Percentiles rank a stretch among this genome's conserved stretches.
These are phyloP conservation scores for Doryteuthis pealeii DNA, from an alignment of 1,140 invertebrate species.

Conservation along the genomic window DNA sequence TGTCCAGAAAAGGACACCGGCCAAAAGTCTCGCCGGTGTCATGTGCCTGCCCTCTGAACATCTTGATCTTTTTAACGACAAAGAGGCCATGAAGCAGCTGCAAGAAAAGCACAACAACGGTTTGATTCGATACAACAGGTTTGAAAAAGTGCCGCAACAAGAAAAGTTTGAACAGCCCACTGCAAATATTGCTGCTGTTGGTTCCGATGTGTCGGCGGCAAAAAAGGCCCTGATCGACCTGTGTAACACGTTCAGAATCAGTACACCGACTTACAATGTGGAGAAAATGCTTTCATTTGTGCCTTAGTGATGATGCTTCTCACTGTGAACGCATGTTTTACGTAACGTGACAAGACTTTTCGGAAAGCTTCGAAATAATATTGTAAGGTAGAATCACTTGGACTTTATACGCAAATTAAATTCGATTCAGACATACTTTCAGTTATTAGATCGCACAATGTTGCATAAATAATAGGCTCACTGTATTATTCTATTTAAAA, in stretches of 20 bases:
- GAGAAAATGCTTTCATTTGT: neutral
- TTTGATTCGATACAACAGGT: conserved; percentile 25
- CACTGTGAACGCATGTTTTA: too few species aligned
- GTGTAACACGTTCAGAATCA: conserved; percentile 23
- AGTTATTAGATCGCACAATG: too few species aligned
- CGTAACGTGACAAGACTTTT: too few species aligned
- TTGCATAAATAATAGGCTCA: too few species aligned
- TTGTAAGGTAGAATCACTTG: too few species aligned
- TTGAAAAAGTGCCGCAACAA: conserved; percentile 17
- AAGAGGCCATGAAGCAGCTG: neutral
- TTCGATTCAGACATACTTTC: too few species aligned
- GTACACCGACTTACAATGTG: conserved; percentile 24
- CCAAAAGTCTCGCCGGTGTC: conserved; percentile 28
- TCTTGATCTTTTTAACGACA: conserved; percentile 18
- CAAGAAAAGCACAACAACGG: conserved; percentile 19
- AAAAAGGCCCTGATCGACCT: conserved; percentile 26
- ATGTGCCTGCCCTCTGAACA: conserved; percentile 37
- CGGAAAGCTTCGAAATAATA: too few species aligned
- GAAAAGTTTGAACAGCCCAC: conserved; percentile 26
- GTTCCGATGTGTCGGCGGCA: conserved; percentile 3
- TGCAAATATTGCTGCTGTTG: conserved; percentile 34
- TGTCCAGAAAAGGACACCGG: conserved; percentile 14
- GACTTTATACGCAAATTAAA: too few species aligned
- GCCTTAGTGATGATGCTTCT: neutral
- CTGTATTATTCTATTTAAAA: too few species aligned